Percentiles rank a stretch among this genome's conserved stretches.
These are phyloP conservation scores for Cecropterus lyciades DNA, from an alignment of 1,140 invertebrate genomes.

Conservation along the genomic window DNA sequence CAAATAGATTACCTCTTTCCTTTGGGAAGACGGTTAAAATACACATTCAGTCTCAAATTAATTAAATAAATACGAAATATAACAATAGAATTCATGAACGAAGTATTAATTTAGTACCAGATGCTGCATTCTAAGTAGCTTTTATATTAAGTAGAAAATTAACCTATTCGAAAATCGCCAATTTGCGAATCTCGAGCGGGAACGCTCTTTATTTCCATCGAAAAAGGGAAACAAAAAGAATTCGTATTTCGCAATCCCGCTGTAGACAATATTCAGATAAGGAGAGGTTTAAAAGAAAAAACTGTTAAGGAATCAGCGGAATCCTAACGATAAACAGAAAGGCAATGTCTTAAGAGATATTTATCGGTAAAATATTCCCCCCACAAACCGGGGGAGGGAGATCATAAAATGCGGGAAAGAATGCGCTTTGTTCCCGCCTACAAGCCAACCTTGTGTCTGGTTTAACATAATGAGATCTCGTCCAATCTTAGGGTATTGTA, in stretches of 20 bases:
- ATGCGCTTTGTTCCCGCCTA: constrained; percentile 35
- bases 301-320: constrained; percentile 70
- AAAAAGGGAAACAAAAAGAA: constrained; percentile 33
- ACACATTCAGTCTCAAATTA: too few species aligned
- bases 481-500: constrained; percentile 2
- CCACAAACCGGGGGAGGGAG: constrained; percentile 47
- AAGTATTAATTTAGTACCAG: not conserved
- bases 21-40: too few species aligned
- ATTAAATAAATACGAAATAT: too few species aligned
- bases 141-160: constrained; percentile 7
- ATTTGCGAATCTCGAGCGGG: not conserved
- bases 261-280: constrained; percentile 44
- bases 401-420: constrained; percentile 53
- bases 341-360: constrained; percentile 68
- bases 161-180: constrained; percentile 8
- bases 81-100: not conserved
- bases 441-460: constrained; percentile 20
- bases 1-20: too few species aligned
- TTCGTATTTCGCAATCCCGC: constrained; percentile 30
- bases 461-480: constrained; percentile 41
- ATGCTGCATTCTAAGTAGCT: not conserved
- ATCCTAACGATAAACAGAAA: constrained; percentile 72
- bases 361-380: constrained; percentile 72
- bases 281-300: constrained; percentile 57
- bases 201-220: constrained; percentile 3